Conservation (phyloP, 2,113 vertebrate species). For the Dromaius novaehollandiae region DNA sequence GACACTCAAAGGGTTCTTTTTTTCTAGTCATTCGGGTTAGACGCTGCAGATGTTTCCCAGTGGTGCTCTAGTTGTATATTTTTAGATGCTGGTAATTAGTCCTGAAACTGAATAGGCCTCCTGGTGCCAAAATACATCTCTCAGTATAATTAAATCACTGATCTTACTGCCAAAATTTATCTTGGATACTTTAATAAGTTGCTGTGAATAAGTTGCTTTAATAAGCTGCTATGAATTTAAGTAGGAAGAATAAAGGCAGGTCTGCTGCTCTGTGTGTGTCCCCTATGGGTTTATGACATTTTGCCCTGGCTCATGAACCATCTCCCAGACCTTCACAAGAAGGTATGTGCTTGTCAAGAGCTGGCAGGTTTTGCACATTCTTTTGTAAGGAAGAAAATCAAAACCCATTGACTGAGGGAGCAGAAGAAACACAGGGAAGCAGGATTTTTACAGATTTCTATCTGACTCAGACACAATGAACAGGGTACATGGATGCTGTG, state of each 20-base stretch:
- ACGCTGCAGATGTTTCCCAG: neutral
- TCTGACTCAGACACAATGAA: neutral
- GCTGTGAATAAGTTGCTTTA: no score
- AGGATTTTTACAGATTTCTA: constrained; percentile 5
- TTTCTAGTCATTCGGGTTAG: neutral
- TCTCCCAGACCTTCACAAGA: constrained; percentile 4
- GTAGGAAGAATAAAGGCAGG: neutral
- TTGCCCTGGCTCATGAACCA: neutral
- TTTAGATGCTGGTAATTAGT: neutral
- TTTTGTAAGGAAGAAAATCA: constrained; percentile 11
- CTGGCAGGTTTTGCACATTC: neutral
- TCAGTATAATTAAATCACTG: neutral
- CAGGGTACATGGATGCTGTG: neutral
- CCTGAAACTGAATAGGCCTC: neutral
- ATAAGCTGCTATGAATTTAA: neutral
- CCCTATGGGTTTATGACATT: neutral
- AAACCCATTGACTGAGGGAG: neutral
- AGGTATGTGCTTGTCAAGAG: neutral
- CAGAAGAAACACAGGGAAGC: neutral
- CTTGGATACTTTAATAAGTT: neutral
- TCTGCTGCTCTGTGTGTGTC: neutral
- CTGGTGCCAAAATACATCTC: neutral
- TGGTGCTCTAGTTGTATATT: neutral
- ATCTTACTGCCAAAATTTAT: neutral
- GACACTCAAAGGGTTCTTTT: neutral